phyloP scores from a whole-genome alignment of 2,797 vertebrate species.

The Neopelma chrysocephalum region DNA sequence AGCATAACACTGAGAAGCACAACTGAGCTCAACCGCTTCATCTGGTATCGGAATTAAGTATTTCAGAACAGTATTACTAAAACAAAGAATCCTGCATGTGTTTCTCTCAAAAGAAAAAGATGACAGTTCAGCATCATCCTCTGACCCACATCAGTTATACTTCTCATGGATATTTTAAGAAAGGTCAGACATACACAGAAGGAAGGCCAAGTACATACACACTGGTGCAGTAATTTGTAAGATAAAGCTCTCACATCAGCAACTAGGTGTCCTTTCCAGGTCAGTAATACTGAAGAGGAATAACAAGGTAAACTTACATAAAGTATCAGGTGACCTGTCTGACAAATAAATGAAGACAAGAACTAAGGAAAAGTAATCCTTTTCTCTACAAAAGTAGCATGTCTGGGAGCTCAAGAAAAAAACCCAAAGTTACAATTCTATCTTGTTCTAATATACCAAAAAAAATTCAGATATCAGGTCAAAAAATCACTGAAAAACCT shows the following conservation, averaged over 20 bases:
- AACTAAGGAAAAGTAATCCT: neutral
- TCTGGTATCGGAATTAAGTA: fast-evolving
- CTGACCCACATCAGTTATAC: neutral
- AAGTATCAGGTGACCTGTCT: neutral
- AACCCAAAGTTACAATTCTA: neutral
- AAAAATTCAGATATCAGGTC: neutral
- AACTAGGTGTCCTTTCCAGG: neutral
- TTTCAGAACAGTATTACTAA: neutral
- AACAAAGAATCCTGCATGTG: neutral
- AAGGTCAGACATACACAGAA: neutral
- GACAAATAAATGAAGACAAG: neutral
- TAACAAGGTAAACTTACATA: neutral
- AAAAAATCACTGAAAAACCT: neutral
- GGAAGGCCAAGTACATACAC: neutral
- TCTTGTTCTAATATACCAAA: neutral
- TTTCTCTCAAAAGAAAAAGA: neutral
- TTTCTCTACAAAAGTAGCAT: neutral
- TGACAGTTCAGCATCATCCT: neutral
- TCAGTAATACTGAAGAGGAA: neutral
- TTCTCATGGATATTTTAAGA: neutral
- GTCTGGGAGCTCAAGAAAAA: neutral
- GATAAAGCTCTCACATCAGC: neutral
- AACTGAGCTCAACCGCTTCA: neutral
- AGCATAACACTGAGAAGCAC: neutral
- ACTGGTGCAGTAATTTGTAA: neutral